Evolutionary conservation across 2,797 vertebrate genomes (phyloP).

Genomic region (Poecilia velifera): DNA sequence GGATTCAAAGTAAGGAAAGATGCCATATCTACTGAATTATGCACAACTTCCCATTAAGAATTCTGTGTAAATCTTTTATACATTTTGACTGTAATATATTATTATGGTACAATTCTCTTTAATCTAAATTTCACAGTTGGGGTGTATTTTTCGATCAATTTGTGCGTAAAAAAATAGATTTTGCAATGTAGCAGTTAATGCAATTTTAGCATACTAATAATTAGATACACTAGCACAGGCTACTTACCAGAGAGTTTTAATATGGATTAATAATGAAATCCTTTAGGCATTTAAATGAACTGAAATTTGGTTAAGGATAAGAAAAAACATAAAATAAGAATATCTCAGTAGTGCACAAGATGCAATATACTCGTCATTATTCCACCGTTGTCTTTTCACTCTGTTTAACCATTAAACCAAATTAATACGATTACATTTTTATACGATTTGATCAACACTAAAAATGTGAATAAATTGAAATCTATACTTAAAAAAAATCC

Average conservation of each 20-base stretch:
- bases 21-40: not conserved
- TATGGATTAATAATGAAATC: not conserved
- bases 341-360: not conserved
- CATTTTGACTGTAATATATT: not conserved
- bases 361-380: not conserved
- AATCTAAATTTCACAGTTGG: not conserved
- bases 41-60: not conserved
- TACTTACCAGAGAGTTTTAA: not conserved
- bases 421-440: not conserved
- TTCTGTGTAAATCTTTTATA: not conserved
- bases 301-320: not conserved
- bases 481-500: not conserved
- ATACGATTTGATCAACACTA: not conserved
- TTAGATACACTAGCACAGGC: not conserved
- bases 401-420: not conserved
- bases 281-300: not conserved
- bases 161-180: not conserved
- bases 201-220: not conserved
- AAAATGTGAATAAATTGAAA: not conserved
- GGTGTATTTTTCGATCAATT: not conserved
- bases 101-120: not conserved
- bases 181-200: not conserved
- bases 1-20: not conserved
- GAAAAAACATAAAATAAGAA: not conserved
- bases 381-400: not conserved